Percentiles rank a stretch among this genome's conserved stretches.
phyloP scores from a whole-genome alignment of 64 coral and sea anemone species.

The Anthopleura sola region DNA sequence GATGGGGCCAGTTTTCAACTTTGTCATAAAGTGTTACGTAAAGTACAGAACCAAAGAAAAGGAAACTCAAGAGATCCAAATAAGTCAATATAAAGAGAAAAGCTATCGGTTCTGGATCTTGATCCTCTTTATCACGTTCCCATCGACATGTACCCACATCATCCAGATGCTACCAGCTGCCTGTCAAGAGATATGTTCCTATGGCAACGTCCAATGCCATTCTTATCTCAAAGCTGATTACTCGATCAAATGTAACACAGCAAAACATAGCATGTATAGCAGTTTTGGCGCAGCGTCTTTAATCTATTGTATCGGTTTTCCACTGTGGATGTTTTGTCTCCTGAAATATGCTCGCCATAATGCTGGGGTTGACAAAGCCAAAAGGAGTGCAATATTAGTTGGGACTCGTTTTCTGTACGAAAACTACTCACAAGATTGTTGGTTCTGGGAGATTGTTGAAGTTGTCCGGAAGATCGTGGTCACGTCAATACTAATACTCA shows the following conservation, averaged over 20 bases:
- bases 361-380: no score
- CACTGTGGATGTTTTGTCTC: background rate
- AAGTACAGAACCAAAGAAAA: background rate
- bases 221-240: constrained; percentile 3
- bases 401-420: no score
- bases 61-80: background rate
- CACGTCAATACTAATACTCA: constrained; percentile 14
- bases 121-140: constrained; percentile 21
- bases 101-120: background rate
- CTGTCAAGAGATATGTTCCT: constrained; percentile 20
- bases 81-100: no score
- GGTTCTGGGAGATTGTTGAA: constrained; percentile 62
- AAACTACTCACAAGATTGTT: constrained; percentile 3
- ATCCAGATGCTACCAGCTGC: background rate
- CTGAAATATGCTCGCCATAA: no score
- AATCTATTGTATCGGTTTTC: background rate
- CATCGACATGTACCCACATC: background rate
- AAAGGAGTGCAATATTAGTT: no score
- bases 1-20: background rate
- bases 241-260: background rate
- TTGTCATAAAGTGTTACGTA: background rate
- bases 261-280: background rate
- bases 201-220: background rate
- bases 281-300: background rate
- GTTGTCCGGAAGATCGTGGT: constrained; percentile 31